These are phyloP conservation scores for Pyxicephalus adspersus DNA, from an alignment of 2,113 vertebrate species.

Conservation along the genomic window DNA sequence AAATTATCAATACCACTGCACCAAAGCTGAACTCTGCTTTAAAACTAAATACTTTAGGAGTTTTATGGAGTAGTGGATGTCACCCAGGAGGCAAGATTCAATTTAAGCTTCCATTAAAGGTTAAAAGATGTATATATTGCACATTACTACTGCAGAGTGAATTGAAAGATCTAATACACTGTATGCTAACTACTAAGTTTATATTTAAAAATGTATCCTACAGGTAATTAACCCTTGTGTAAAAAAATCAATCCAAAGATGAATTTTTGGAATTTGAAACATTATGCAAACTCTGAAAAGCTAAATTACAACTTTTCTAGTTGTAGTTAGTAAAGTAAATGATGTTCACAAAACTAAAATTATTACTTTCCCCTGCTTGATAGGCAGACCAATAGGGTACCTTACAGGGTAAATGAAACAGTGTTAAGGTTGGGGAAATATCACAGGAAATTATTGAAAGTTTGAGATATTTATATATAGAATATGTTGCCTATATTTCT, in stretches of 20 bases:
- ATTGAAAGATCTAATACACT: constrained; percentile 26
- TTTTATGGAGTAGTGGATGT: constrained; percentile 43
- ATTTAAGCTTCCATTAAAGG: constrained; percentile 40
- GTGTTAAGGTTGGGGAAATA: too few species aligned
- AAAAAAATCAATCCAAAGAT: neutral
- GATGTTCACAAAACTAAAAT: too few species aligned
- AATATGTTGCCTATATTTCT: too few species aligned
- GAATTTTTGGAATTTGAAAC: too few species aligned
- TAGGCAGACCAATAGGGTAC: too few species aligned
- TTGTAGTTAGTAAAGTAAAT: too few species aligned
- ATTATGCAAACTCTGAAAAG: too few species aligned
- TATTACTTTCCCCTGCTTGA: too few species aligned
- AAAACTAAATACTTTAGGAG: constrained; percentile 19
- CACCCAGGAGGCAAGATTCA: constrained; percentile 39
- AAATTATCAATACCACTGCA: constrained; percentile 35
- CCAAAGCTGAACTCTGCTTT: constrained; percentile 1
- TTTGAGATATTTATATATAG: too few species aligned
- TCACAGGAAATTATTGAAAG: too few species aligned
- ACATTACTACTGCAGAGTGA: constrained; percentile 24
- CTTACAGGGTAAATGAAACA: too few species aligned
- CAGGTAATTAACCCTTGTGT: constrained; percentile 3
- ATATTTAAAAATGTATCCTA: neutral
- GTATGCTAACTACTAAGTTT: constrained; percentile 12
- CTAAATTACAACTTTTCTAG: too few species aligned
- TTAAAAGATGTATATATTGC: constrained; percentile 36